Evolutionary conservation across 2,797 vertebrate genomes (phyloP), one percentile per base, ranked within the genome.

Genomic region (Peromyscus melanophrys): DNA sequence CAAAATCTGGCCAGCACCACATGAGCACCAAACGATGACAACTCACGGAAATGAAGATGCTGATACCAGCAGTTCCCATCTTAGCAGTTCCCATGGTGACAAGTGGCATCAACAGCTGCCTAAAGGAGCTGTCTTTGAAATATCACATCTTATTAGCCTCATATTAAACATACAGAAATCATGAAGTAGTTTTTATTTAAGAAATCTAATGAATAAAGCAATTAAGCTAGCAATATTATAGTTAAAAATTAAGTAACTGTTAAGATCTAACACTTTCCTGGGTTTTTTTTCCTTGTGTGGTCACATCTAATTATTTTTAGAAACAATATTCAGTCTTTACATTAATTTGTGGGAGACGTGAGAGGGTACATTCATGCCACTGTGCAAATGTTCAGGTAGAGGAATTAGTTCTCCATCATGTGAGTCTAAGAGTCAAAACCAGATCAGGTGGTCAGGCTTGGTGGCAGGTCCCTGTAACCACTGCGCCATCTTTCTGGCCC

Each of bases 61-160:
- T 88, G n/a, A 75, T 29, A 23, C 27, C 52, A 12, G 67, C 86
- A 88, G 23, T 57, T 88, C 49, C n/a, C 10, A 73, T 57, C 46
- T 40, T 73, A 98, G 97, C 92, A 57, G 96, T 98, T 97, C 92
- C 98, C 97, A 98, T 98, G 97, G 98, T 95, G 96, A 98, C 77
- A 4, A 55, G 17, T 46, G 93, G 89, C 91, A 31, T 86, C 89
- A 97, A 95, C 93, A 97, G 95, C 94, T 97, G 98, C 97, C 98
- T 97, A 98, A 97, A 98, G 85, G 96, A 90, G 92, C 87, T 92
- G 94, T 92, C 92, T 97, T 97, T 96, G 96, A 97, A 98, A 98
- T 89, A 96, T 91, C 40, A 40, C 90, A 80, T 84, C 92, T 71
- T 94, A 97, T 96, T 97, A 96, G 92, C 65, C 84, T 95, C 13